Base-by-base conservation (phyloP, 2,113 vertebrate genomes). In the Podarcis muralis region DNA sequence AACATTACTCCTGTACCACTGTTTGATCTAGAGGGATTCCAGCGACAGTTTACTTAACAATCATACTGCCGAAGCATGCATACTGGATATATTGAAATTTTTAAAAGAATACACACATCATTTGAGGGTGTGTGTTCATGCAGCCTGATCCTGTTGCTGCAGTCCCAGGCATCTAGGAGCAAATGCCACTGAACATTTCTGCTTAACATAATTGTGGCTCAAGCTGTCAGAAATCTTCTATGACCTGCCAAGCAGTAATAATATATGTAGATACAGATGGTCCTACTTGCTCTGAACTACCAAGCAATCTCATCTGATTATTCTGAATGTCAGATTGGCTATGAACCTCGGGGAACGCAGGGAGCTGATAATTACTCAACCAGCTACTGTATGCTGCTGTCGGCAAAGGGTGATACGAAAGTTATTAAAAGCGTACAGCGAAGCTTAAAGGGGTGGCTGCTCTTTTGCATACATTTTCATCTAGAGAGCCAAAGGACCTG, bases 261-360 rank as follows among this genome's bases (percentile, higher is more conserved):
- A 27, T 79, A 5, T 48, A 32, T 18, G 40, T 62, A 84, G 69
- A 32, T 82, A 11, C 37, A 84, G 87, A 32, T 78, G 12, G 5
- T 16, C 83, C 62, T 4, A 78, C 69, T 12, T 84, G 6, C 62
- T 48, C 25, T 84, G 22, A 2, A 66, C 69, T 59, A 85, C 68
- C 53, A 72, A 91, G 27, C 40, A 35, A 76, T 75, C 27, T 62
- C 2, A 76, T 85, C 40, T 89, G 69, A 78, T 90, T 87, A 83
- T 7, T 80, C 76, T 82, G 69, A 40, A 57, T 59, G 65, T 89
- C 68, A 65, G 53, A 79, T 53, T 20, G 83, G 79, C 69, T 74
- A 62, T 53, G 74, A 81, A 75, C 32, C 32, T 40, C 6, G 5
- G 12, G 6, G 32, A 18, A 5, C 75, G 1, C 3, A 77, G 84